Conservation (phyloP, 2,888 invertebrate genomes). For the Pyrrhia umbra region DNA sequence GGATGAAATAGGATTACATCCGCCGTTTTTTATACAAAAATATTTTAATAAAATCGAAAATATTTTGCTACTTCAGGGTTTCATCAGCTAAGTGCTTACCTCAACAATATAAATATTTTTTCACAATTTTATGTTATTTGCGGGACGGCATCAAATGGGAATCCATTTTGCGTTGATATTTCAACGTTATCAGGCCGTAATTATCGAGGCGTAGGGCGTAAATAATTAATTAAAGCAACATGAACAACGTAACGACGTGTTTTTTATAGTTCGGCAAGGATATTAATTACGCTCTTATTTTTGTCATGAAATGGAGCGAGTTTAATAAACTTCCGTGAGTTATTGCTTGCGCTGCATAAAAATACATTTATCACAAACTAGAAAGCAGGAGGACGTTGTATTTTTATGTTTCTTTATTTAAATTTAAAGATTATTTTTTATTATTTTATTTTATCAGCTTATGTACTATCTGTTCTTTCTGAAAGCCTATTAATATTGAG, state of each 20-base stretch:
- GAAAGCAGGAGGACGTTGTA: neutral
- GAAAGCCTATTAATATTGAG: neutral
- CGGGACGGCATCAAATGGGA: conserved; percentile 30
- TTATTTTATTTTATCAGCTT: neutral
- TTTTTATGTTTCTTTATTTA: neutral
- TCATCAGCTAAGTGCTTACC: conserved; percentile 59
- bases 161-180: conserved; percentile 33
- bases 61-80: conserved; percentile 28
- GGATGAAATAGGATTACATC: conserved; percentile 35
- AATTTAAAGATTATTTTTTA: neutral
- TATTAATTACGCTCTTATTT: conserved; percentile 33
- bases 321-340: conserved; percentile 1
- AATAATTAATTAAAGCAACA: conserved; percentile 38
- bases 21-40: conserved; percentile 25
- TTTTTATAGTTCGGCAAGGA: conserved; percentile 20
- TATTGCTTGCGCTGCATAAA: neutral
- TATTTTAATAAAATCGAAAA: conserved; percentile 54
- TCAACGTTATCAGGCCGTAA: conserved; percentile 18
- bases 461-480: neutral
- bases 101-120: conserved; percentile 35
- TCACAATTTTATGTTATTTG: conserved; percentile 28
- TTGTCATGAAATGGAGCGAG: conserved; percentile 9
- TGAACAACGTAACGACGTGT: conserved; percentile 19
- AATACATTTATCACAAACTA: conserved; percentile 3
- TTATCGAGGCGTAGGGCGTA: conserved; percentile 28